Evolutionary conservation across 1,140 invertebrate genomes (phyloP).

Genomic region (Atta texana): DNA sequence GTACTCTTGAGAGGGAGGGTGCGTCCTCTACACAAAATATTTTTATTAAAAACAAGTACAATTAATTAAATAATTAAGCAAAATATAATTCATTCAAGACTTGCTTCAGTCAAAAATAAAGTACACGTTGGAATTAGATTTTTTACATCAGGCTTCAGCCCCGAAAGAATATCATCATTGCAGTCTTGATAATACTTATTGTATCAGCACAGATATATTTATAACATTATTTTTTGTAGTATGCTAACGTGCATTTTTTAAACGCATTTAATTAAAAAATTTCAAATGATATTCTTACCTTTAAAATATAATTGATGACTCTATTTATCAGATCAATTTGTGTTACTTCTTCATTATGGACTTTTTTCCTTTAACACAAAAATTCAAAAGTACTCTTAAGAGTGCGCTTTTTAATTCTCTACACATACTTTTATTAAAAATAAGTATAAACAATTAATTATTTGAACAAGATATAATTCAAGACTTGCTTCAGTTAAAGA

Average conservation of each 20-base stretch:
- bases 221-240: slow-evolving; percentile 1
- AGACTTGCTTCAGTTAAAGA: slow-evolving; percentile 52
- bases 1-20: not conserved
- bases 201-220: not conserved
- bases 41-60: slow-evolving; percentile 36
- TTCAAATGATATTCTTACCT: slow-evolving; percentile 28
- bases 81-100: slow-evolving; percentile 8
- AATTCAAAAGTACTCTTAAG: not conserved
- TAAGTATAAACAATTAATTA: slow-evolving; percentile 27
- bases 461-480: not conserved
- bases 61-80: slow-evolving; percentile 10
- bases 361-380: slow-evolving; percentile 8
- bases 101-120: slow-evolving; percentile 52
- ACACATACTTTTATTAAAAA: slow-evolving; percentile 19
- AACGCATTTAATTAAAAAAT: not conserved
- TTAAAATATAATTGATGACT: not conserved
- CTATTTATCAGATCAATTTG: slow-evolving; percentile 1
- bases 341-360: not conserved
- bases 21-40: not conserved
- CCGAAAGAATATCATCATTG: slow-evolving; percentile 79
- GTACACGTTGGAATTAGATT: slow-evolving; percentile 72
- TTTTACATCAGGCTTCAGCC: slow-evolving; percentile 75
- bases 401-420: not conserved
- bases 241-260: not conserved
- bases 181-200: slow-evolving; percentile 35